A percentile compares a stretch with the other conserved stretches of the same genome.
These are phyloP conservation scores for Scaptomyza graminum DNA, from an alignment of 1,140 invertebrate genomes.

Conservation along the genomic window DNA sequence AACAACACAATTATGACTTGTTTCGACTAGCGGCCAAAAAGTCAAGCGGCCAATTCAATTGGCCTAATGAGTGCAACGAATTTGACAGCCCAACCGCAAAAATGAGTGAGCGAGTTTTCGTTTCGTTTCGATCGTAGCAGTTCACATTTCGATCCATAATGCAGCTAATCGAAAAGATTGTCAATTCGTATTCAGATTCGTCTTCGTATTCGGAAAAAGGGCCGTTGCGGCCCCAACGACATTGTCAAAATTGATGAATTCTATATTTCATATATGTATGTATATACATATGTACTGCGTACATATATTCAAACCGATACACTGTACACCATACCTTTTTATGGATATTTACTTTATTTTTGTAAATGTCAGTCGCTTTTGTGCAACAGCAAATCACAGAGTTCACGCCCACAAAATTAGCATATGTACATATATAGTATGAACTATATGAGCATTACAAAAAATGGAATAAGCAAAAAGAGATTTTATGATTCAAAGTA, in stretches of 20 bases:
- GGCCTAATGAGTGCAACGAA: slow-evolving; percentile 79
- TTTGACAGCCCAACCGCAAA: slow-evolving; percentile 59
- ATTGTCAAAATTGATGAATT: slow-evolving; percentile 53
- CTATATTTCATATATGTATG: slow-evolving; percentile 19
- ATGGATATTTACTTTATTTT: neutral
- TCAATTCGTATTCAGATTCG: slow-evolving; percentile 40
- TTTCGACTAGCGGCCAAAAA: slow-evolving; percentile 49
- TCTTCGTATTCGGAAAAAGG: slow-evolving; percentile 36
- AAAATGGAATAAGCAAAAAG: no score
- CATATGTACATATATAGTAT: slow-evolving; percentile 58
- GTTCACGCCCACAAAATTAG: slow-evolving; percentile 66
- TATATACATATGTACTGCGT: slow-evolving; percentile 11
- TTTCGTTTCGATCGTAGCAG: neutral
- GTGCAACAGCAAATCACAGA: slow-evolving; percentile 52
- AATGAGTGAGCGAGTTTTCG: slow-evolving; percentile 11
- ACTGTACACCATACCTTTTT: no score
- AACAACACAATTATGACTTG: slow-evolving; percentile 72
- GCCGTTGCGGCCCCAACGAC: slow-evolving; percentile 34
- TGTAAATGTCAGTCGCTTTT: neutral
- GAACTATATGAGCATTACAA: no score
- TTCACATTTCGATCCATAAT: slow-evolving; percentile 37
- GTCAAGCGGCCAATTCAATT: slow-evolving; percentile 61
- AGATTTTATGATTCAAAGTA: no score
- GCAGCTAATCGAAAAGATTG: slow-evolving; percentile 65
- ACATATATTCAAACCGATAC: no score